Conservation (phyloP, 1,140 invertebrate genomes). For the Sinella curviseta region DNA sequence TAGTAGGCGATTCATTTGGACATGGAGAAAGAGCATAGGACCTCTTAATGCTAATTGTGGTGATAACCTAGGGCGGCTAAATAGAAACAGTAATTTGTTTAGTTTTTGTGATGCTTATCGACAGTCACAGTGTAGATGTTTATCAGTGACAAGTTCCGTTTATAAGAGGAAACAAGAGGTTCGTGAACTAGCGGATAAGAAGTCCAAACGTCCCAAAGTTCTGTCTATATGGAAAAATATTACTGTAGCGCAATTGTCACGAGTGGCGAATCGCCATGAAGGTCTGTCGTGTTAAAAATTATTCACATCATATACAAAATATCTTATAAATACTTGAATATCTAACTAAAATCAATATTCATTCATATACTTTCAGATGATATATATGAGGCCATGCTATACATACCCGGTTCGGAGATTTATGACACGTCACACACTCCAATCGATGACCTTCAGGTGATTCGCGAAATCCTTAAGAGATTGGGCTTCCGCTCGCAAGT, state of each 20-base stretch:
- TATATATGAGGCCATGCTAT: conserved; percentile 68
- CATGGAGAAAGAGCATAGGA: conserved; percentile 2
- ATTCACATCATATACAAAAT: too few species aligned
- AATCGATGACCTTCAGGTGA: conserved; percentile 61
- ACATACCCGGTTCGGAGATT: conserved; percentile 63
- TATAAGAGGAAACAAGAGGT: not conserved
- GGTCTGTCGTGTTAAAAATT: conserved; percentile 52
- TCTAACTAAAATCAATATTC: not conserved
- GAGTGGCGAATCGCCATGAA: conserved; percentile 61
- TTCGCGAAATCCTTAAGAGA: conserved; percentile 67
- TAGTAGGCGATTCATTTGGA: not conserved
- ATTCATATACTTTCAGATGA: conserved; percentile 58
- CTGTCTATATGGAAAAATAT: conserved; percentile 75
- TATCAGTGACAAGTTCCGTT: not conserved
- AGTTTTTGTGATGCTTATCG: not conserved
- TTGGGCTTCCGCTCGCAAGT: conserved; percentile 63
- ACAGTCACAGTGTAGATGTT: not conserved
- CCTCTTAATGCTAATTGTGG: too few species aligned
- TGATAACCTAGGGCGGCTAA: too few species aligned
- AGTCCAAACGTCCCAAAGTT: conserved; percentile 52
- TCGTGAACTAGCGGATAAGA: not conserved
- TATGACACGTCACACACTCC: conserved; percentile 57
- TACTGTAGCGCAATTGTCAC: conserved; percentile 71
- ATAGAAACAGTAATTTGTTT: too few species aligned
- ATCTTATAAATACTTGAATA: not conserved